Evolutionary conservation across 1,140 invertebrate species (phyloP).

Genomic region (Cherax destructor): DNA sequence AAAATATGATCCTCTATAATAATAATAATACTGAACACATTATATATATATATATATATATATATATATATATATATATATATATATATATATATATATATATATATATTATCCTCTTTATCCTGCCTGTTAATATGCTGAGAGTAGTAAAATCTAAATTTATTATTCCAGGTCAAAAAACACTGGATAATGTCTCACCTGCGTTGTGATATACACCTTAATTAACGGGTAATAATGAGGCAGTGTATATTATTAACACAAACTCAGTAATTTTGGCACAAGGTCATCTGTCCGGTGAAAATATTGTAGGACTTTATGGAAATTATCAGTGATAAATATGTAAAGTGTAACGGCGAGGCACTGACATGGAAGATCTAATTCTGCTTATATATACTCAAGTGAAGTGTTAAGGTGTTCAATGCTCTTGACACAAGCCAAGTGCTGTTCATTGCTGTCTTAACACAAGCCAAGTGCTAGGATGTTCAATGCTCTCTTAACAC

Average conservation of each 20-base stretch:
- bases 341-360: neutral
- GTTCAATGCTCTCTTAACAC: no score
- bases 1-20: neutral
- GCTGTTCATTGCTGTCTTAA: neutral
- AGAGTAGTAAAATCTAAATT: neutral
- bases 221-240: neutral
- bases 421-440: no score
- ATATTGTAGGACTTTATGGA: neutral
- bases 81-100: conserved; percentile 36
- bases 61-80: conserved; percentile 33
- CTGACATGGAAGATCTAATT: conserved; percentile 14
- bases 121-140: neutral
- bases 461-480: no score
- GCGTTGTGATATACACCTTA: no score
- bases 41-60: conserved; percentile 36
- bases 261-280: neutral
- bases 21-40: no score
- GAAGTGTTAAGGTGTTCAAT: neutral
- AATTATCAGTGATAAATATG: neutral
- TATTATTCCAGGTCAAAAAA: neutral
- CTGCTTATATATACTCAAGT: neutral
- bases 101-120: conserved; percentile 6
- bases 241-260: neutral
- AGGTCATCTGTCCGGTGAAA: neutral
- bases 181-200: no score